Percentiles rank a stretch among this genome's conserved stretches.
Evolutionary conservation across 2,113 vertebrate species (phyloP).

Genomic region (Leptocoma aspasia): DNA sequence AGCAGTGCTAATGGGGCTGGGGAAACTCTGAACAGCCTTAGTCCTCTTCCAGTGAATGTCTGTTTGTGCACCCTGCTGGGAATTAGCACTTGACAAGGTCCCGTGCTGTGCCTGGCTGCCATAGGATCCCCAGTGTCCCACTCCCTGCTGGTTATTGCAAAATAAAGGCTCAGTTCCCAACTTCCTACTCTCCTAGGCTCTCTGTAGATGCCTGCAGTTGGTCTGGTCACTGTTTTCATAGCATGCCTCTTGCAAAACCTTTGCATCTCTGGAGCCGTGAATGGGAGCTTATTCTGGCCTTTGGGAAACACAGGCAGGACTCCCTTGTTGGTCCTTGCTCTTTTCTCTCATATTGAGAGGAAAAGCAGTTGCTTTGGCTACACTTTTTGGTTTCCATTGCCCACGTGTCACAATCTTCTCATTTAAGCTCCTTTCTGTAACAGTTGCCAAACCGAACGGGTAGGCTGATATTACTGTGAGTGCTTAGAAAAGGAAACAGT

Average conservation of each 20-base stretch:
- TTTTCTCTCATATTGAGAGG: not conserved
- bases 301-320: not conserved
- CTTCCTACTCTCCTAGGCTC: not conserved
- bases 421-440: not conserved
- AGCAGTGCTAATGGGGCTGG: not conserved
- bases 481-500: not conserved
- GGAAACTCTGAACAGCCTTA: not conserved
- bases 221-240: not conserved
- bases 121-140: not conserved
- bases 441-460: not conserved
- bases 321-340: not conserved
- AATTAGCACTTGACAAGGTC: not conserved
- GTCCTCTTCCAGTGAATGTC: not conserved
- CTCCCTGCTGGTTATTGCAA: not conserved
- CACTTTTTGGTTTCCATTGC: not conserved
- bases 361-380: not conserved
- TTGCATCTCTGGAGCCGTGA: not conserved
- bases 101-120: not conserved
- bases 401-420: not conserved
- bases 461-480: fast-evolving
- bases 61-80: not conserved
- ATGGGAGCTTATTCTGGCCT: not conserved
- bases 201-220: not conserved
- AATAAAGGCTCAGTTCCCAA: not conserved
- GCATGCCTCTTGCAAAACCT: not conserved